Conservation (phyloP, 2,113 vertebrate species). For the Orcinus orca region DNA sequence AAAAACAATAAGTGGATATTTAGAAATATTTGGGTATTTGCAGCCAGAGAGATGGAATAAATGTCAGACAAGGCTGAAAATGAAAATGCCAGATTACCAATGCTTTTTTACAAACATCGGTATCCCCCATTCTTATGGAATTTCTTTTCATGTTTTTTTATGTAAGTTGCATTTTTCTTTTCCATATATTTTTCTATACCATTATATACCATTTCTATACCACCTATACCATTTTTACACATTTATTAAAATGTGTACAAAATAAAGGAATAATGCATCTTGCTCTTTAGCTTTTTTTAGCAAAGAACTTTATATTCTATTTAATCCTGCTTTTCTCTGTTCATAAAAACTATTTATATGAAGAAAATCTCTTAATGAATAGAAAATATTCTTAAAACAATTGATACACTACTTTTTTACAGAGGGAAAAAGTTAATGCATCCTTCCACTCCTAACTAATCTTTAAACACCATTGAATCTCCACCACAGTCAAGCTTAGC, state of each 20-base stretch:
- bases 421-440: neutral
- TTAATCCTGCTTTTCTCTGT: neutral
- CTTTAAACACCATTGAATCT: constrained; percentile 33
- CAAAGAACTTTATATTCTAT: neutral
- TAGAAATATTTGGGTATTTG: constrained; percentile 4
- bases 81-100: neutral
- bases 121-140: neutral
- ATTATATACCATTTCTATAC: neutral
- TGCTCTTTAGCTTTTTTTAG: neutral
- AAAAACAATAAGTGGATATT: neutral
- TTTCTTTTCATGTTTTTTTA: neutral
- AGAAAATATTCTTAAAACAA: neutral
- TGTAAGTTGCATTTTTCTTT: neutral
- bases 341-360: neutral
- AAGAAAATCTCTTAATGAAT: neutral
- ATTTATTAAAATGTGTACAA: neutral
- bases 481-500: neutral
- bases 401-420: neutral
- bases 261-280: neutral
- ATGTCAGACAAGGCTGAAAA: neutral
- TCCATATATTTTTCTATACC: neutral
- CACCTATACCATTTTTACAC: neutral
- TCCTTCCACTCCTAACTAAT: constrained; percentile 10
- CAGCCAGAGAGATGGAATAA: neutral
- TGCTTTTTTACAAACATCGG: neutral